Percentiles rank a stretch among this genome's conserved stretches.
Evolutionary conservation across 2,888 invertebrate species (phyloP).

Genomic region (Spodoptera exigua): DNA sequence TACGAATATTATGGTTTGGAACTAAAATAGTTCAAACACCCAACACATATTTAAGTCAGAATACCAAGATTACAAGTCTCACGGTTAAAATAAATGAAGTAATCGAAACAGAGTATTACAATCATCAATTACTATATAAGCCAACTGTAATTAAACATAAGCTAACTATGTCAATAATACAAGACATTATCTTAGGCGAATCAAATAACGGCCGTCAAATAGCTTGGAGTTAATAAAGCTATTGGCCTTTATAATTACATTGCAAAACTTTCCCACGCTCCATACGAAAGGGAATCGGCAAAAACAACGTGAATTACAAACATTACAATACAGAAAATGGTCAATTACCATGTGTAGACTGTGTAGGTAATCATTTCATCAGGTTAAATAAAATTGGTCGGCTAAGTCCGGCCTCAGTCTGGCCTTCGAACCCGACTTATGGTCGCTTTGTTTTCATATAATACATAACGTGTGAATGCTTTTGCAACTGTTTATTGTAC

Average conservation of each 20-base stretch:
- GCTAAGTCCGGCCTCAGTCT: constrained; percentile 63
- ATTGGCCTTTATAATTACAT: constrained; percentile 43
- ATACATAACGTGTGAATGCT: constrained; percentile 71
- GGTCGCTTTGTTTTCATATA: constrained; percentile 70
- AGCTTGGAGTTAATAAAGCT: constrained; percentile 48
- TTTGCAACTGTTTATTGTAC: constrained; percentile 65
- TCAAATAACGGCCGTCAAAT: constrained; percentile 35
- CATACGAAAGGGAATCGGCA: constrained; percentile 57
- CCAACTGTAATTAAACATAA: constrained; percentile 22
- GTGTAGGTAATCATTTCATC: constrained; percentile 69
- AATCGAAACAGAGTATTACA: constrained; percentile 20
- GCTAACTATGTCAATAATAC: constrained; percentile 17
- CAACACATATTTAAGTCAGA: background rate
- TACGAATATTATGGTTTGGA: too few species aligned
- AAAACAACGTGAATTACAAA: constrained; percentile 54
- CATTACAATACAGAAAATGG: constrained; percentile 61
- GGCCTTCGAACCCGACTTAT: constrained; percentile 72
- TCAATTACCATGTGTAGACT: constrained; percentile 65
- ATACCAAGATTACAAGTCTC: background rate
- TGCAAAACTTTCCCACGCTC: constrained; percentile 62
- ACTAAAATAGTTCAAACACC: too few species aligned
- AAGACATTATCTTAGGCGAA: constrained; percentile 33
- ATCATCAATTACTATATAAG: constrained; percentile 21
- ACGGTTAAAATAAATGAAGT: constrained; percentile 9
- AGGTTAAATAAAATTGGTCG: constrained; percentile 68